phyloP scores from a whole-genome alignment of 2,797 vertebrate genomes.

The Leucoraja ocellata region DNA sequence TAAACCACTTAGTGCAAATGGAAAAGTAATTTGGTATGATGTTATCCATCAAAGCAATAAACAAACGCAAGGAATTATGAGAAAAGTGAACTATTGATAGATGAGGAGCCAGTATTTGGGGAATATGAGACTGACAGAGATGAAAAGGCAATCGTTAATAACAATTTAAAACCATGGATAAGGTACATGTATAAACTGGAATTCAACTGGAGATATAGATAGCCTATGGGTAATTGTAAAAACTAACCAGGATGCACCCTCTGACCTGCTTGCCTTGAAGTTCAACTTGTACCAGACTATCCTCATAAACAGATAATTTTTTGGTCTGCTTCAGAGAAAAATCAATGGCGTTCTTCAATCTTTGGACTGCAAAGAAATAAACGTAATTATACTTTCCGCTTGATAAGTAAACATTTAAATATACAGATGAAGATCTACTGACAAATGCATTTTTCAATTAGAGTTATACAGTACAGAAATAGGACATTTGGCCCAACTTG shows the following conservation, averaged over 20 bases:
- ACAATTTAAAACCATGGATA: constrained; percentile 73
- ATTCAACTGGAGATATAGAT: constrained; percentile 66
- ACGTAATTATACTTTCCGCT: constrained; percentile 67
- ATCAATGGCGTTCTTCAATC: constrained; percentile 74
- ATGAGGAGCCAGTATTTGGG: constrained; percentile 63
- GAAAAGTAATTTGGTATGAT: constrained; percentile 71
- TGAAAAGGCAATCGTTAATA: constrained; percentile 61
- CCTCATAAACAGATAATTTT: constrained; percentile 64
- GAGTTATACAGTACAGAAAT: too few species aligned
- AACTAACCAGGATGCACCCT: constrained; percentile 73
- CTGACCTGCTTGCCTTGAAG: constrained; percentile 57
- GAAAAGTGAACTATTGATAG: constrained; percentile 51
- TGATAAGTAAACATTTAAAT: constrained; percentile 68
- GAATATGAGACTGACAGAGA: constrained; percentile 54
- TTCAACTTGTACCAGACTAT: constrained; percentile 52
- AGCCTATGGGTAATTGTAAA: constrained; percentile 70
- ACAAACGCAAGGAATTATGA: constrained; percentile 50
- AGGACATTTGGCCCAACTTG: too few species aligned
- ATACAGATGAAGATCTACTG: constrained; percentile 64
- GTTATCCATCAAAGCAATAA: constrained; percentile 62
- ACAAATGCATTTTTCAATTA: constrained; percentile 70
- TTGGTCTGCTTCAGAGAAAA: constrained; percentile 66
- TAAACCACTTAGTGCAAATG: constrained; percentile 70
- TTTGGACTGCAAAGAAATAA: constrained; percentile 74
- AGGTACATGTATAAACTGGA: constrained; percentile 74